phyloP scores from a whole-genome alignment of 2,797 vertebrate genomes.

The Arrhamphus sclerolepis region DNA sequence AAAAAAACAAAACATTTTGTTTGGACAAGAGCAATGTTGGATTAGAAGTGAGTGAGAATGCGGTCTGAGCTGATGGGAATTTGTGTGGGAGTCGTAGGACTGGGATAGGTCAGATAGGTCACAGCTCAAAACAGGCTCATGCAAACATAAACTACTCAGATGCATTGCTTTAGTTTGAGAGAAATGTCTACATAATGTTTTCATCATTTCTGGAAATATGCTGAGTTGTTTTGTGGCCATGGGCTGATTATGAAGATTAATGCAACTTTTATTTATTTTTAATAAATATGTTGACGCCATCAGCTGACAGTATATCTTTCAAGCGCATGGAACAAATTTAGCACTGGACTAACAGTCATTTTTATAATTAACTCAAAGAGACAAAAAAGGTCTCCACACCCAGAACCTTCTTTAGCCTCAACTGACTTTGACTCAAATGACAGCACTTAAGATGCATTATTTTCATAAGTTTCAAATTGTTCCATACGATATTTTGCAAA shows the following conservation, averaged over 20 bases:
- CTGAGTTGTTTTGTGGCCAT: constrained; percentile 5
- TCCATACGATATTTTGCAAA: too few species aligned
- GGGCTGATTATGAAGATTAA: not conserved
- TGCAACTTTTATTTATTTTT: not conserved
- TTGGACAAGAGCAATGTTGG: constrained; percentile 29
- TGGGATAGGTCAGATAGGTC: constrained; percentile 49
- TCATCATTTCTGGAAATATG: constrained; percentile 11
- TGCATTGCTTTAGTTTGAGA: constrained; percentile 64
- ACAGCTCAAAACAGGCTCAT: constrained; percentile 47
- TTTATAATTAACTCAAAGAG: too few species aligned
- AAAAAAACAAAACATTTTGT: constrained; percentile 3
- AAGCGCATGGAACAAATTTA: too few species aligned
- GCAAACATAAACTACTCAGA: constrained; percentile 37
- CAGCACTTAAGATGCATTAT: too few species aligned
- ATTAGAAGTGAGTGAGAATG: constrained; percentile 29
- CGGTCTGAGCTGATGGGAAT: constrained; percentile 42
- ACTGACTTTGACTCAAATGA: too few species aligned
- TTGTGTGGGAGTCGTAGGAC: constrained; percentile 57
- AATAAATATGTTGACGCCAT: not conserved
- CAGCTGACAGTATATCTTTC: not conserved
- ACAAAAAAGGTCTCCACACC: too few species aligned
- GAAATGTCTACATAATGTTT: constrained; percentile 31
- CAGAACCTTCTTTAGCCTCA: too few species aligned
- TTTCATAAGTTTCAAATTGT: too few species aligned
- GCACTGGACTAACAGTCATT: too few species aligned